Evolutionary conservation across 2,113 vertebrate species (phyloP), one percentile per base, ranked within the genome.

Genomic region (Prolemur simus): DNA sequence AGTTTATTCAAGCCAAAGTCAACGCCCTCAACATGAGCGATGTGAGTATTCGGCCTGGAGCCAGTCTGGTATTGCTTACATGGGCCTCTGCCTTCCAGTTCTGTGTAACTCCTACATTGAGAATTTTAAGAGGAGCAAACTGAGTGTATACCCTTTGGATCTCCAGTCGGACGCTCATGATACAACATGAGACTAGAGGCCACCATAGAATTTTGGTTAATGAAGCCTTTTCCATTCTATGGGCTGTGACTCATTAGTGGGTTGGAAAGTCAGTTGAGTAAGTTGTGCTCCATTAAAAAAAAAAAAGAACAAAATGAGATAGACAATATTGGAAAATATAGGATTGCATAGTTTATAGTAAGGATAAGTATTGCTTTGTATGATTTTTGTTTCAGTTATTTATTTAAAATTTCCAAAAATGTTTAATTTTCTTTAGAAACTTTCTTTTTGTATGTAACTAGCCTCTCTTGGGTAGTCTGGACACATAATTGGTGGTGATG

Each of bases 21-120:
- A 99, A 99, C 0, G 99, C 99, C 96, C 94, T 93, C 94, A 99
- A 99, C 91, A 89, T 99, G 95, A 99, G 99, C 49, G 98, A 99
- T 8, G 99, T 99, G 85, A 99, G 98, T 98, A 96, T 63, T 60
- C 74, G 45, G 80, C 73, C 47, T 7, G 37, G 25, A 11, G 68
- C 56, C n/a, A 6, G 49, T 63, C 68, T 81, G 34, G 10, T 8
- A 45, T 21, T 58, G 63, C n/a, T 92, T 76, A 29, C 2, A 7
- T 27, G 3, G 49, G 1, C 39, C 17, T 34, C 47, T 37, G 32
- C 66, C 90, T 77, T n/a, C 64, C 45, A 4, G 9, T 73, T 84
- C 34, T 94, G 3, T 69, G 58, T 60, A 88, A 63, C 4, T 82
- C 39, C 39, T 87, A n/a, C 29, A 42, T 27, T 83, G 58, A 80